Evolutionary conservation across 2,797 vertebrate species (phyloP).

Genomic region (Peromyscus eremicus): DNA sequence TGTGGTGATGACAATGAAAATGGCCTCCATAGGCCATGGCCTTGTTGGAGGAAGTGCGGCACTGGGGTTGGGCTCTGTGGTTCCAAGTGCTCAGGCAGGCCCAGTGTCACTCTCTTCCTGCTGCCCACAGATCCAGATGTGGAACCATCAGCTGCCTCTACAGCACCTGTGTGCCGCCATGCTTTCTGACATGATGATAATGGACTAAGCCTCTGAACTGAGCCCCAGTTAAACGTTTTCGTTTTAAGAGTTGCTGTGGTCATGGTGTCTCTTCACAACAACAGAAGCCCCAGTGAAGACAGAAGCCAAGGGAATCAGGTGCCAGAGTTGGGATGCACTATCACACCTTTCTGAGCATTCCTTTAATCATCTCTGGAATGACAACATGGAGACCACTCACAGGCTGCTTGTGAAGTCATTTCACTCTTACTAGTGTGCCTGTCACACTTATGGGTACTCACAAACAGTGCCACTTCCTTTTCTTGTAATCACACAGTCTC

Average conservation of each 20-base stretch:
- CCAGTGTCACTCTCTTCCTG: background rate
- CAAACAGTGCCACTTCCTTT: slow-evolving; percentile 21
- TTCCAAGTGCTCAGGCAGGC: background rate
- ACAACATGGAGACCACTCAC: slow-evolving; percentile 9
- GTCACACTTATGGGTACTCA: background rate
- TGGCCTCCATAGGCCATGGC: background rate
- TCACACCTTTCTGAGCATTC: slow-evolving; percentile 15
- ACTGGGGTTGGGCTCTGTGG: background rate
- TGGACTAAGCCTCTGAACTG: background rate
- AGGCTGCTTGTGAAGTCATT: slow-evolving; percentile 16
- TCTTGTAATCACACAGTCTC: background rate
- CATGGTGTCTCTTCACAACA: background rate
- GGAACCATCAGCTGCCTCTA: background rate
- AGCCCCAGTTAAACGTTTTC: background rate
- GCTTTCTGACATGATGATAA: no score
- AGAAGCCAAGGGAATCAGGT: background rate
- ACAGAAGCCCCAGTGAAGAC: background rate
- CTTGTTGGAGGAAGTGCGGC: background rate
- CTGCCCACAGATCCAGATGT: background rate
- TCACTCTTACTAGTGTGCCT: background rate
- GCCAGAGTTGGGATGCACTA: background rate
- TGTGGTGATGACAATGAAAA: no score
- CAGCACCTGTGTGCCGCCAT: background rate
- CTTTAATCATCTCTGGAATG: slow-evolving; percentile 40
- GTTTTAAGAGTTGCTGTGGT: background rate